Evolutionary conservation across 2,113 vertebrate genomes (phyloP).

Genomic region (Rhipidura dahli): DNA sequence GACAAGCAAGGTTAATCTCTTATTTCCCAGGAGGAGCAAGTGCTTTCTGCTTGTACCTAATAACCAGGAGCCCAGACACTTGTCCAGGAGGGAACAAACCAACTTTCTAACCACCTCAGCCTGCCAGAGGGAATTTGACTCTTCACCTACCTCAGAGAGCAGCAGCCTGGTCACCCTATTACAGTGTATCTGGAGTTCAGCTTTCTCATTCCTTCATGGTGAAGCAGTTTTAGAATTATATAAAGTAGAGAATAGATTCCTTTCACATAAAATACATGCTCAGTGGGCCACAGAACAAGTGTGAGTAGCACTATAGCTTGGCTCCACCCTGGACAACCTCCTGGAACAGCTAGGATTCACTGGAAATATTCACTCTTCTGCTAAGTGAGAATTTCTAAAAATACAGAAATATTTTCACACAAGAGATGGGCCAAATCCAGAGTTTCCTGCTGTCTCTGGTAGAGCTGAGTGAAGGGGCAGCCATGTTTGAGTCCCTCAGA

Average conservation of each 20-base stretch:
- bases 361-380: background rate
- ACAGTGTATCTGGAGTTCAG: background rate
- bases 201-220: background rate
- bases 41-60: background rate
- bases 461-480: background rate
- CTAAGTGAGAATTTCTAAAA: background rate
- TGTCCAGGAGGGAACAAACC: background rate
- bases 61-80: background rate
- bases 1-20: background rate
- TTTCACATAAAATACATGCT: background rate
- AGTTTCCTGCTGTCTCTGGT: background rate
- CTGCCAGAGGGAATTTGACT: background rate
- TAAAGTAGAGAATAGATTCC: background rate
- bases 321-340: background rate
- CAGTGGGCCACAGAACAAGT: background rate
- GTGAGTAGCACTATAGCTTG: background rate
- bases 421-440: background rate
- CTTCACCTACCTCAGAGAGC: background rate
- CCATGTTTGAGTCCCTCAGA: background rate
- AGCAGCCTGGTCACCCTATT: background rate
- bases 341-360: background rate
- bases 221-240: background rate
- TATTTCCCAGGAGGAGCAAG: background rate
- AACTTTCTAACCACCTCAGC: background rate
- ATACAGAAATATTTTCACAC: background rate